A percentile compares a stretch with the other conserved stretches of the same genome.
Evolutionary conservation across 2,888 invertebrate genomes (phyloP).

Genomic region (Eupsilia transversa): DNA sequence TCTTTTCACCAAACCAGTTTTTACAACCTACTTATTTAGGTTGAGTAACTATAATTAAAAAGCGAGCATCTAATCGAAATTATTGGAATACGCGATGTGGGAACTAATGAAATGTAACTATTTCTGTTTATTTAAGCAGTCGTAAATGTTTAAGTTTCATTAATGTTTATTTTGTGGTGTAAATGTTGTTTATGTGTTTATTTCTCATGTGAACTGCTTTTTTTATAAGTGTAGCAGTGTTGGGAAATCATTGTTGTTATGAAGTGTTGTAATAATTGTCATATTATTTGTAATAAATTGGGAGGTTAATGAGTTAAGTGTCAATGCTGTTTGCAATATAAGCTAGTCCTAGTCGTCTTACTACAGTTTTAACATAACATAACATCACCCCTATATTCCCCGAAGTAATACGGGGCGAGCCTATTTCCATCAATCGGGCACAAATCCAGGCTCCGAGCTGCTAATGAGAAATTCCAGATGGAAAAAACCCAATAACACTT

Average conservation of each 20-base stretch:
- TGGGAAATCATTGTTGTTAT: background rate
- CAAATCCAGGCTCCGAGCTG: too few species aligned
- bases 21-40: conserved; percentile 40
- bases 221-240: background rate
- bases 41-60: conserved; percentile 63
- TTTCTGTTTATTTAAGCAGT: conserved; percentile 59
- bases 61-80: conserved; percentile 55
- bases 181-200: conserved; percentile 51
- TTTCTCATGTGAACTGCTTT: conserved; percentile 46
- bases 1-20: conserved; percentile 52
- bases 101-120: conserved; percentile 58
- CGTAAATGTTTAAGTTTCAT: conserved; percentile 51
- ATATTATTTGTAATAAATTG: background rate
- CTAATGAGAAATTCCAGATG: too few species aligned
- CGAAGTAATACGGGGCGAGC: too few species aligned
- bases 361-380: background rate
- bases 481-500: too few species aligned
- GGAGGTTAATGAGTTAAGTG: background rate
- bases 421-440: too few species aligned
- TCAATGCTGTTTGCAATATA: background rate
- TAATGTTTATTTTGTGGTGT: conserved; percentile 50
- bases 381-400: too few species aligned
- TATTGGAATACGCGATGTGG: conserved; percentile 49
- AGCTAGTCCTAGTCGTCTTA: background rate
- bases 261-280: background rate